These are phyloP conservation scores for Lophius piscatorius DNA, from an alignment of 2,113 vertebrate genomes.

Conservation along the genomic window DNA sequence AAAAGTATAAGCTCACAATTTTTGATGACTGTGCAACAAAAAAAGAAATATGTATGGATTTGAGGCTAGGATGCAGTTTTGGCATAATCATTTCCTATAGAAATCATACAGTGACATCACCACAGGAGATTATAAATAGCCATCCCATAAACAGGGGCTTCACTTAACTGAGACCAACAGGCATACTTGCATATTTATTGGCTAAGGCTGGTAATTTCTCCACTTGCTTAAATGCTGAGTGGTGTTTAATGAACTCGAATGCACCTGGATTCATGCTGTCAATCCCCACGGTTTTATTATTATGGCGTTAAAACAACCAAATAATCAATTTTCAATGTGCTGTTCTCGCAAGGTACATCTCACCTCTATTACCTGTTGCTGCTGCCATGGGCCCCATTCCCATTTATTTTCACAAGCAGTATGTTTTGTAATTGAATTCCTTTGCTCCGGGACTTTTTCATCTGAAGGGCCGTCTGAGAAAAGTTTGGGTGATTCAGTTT, in stretches of 20 bases:
- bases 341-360: background rate
- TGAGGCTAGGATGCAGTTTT: background rate
- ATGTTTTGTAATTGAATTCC: background rate
- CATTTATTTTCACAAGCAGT: background rate
- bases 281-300: slow-evolving; percentile 1
- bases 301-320: background rate
- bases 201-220: background rate
- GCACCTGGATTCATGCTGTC: background rate
- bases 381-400: background rate
- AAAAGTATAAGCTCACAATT: slow-evolving; percentile 4
- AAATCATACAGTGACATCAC: slow-evolving; percentile 6
- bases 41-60: background rate
- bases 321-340: slow-evolving; percentile 7
- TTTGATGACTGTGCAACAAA: too few species aligned
- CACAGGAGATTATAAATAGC: slow-evolving; percentile 37
- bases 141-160: slow-evolving; percentile 26
- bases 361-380: slow-evolving; percentile 25
- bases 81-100: slow-evolving; percentile 7
- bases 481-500: background rate
- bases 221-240: background rate
- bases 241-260: slow-evolving; percentile 4
- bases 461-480: background rate
- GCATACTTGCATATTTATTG: background rate
- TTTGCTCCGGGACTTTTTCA: background rate
- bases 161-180: background rate